These are phyloP conservation scores for Ptilodon capucinus DNA, from an alignment of 2,888 invertebrate genomes.

Conservation along the genomic window DNA sequence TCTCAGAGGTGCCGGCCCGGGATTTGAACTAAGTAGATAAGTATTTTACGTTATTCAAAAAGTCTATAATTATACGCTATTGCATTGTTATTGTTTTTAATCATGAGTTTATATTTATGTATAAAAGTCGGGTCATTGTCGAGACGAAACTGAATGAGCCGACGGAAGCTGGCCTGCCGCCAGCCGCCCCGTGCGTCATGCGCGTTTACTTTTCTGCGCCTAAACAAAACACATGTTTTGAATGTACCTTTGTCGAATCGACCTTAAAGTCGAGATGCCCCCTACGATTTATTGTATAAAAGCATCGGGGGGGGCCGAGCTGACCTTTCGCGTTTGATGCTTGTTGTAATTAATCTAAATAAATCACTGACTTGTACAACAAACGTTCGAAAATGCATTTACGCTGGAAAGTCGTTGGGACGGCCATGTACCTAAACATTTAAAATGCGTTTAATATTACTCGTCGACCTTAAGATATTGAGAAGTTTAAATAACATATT, in stretches of 20 bases:
- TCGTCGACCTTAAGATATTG: background rate
- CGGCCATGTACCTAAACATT: no score
- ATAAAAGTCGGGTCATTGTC: conserved; percentile 74
- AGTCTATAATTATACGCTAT: background rate
- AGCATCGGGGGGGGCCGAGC: background rate
- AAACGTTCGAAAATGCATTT: background rate
- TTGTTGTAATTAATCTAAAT: background rate
- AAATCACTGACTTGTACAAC: background rate
- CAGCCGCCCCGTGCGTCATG: conserved; percentile 72
- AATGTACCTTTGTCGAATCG: no score
- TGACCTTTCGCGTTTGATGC: conserved; percentile 6
- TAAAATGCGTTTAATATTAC: background rate
- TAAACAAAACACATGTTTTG: conserved; percentile 43
- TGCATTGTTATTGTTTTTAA: conserved; percentile 18
- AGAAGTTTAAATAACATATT: background rate
- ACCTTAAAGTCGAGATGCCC: conserved; percentile 2
- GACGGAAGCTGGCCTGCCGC: conserved; percentile 69
- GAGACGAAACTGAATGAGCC: conserved; percentile 70
- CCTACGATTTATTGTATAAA: background rate
- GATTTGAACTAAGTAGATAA: no score
- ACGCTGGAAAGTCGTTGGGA: background rate
- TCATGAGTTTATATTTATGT: conserved; percentile 41
- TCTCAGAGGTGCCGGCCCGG: no score
- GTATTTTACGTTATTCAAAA: no score
- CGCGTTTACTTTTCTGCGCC: conserved; percentile 51